Percentiles rank a stretch among this genome's conserved stretches.
Evolutionary conservation across 2,888 invertebrate species (phyloP).

Genomic region (Oeneis ivallda): DNA sequence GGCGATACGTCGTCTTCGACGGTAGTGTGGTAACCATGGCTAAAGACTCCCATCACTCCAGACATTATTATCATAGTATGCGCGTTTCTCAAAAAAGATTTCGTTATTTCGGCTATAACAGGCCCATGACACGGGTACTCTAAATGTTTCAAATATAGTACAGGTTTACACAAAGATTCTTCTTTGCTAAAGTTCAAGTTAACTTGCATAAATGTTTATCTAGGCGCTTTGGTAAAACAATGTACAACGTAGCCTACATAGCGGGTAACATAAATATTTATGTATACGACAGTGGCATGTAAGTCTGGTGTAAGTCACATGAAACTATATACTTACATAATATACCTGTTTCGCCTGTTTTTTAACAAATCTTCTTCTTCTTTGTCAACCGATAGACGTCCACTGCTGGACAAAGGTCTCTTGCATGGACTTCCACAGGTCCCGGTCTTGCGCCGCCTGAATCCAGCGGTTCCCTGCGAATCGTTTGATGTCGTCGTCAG

Average conservation of each 20-base stretch:
- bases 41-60: too few relatives aligned
- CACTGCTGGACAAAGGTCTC: too few relatives aligned
- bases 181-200: constrained; percentile 19
- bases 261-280: constrained; percentile 34
- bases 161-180: constrained; percentile 11
- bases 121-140: background rate
- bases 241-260: constrained; percentile 27
- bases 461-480: too few relatives aligned
- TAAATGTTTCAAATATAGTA: background rate
- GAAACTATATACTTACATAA: too few relatives aligned
- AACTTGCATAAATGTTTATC: constrained; percentile 27
- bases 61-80: too few relatives aligned
- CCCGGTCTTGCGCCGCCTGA: too few relatives aligned
- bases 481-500: too few relatives aligned
- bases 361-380: background rate
- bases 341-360: background rate
- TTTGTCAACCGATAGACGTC: too few relatives aligned
- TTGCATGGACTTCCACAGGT: too few relatives aligned
- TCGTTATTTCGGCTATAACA: background rate
- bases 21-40: too few relatives aligned
- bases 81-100: too few relatives aligned
- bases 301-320: constrained; percentile 16
- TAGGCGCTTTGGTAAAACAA: constrained; percentile 21
- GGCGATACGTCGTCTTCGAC: too few relatives aligned
- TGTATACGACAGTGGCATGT: constrained; percentile 25